Base-by-base conservation (phyloP, 1,140 invertebrate genomes). In the Drosophila sulfurigaster region DNA sequence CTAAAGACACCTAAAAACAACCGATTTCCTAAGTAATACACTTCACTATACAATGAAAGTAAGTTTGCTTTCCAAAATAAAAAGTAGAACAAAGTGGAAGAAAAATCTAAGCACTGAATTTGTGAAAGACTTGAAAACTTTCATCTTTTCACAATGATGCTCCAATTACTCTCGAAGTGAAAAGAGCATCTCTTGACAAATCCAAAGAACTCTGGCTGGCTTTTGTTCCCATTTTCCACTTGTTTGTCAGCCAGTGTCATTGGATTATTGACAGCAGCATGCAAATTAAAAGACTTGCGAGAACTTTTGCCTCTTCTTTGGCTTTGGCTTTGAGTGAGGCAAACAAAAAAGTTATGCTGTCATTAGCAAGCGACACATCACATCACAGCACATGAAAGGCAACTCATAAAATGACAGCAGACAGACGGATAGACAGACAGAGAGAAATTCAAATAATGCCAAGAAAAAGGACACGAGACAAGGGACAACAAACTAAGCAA, bases 401-500 rank as follows among this genome's bases (percentile, higher is more conserved):
- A 62, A 52, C 70, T 67, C 56, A 67, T 67, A 59, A 73, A 67
- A 72, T 20, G 45, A 15, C 35, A 68, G 15, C 32, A 68, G 57
- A 68, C 28, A 43, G 5, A 41, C 25, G 46, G 57, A 68, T 20
- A 48, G 7, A 41, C 25, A 54, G 57, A 68, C 30, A 48, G 7
- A 54, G 5, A 20, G 20, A 56, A 62, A 49, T 46, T n/a, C 48
- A 72, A 65, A 64, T 49, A 65, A 49, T 16, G 60, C 16, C 32
- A 51, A 8, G 7, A 6, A 48, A 35, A 7, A 49, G 49, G 48
- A 62, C 57, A 65, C 30, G 45, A 58, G 15, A 8, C 43, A 76
- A 63, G 25, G 41, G 16, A 58, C 10, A 60, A 54, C 65, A 68
- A 25, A 75, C 62, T 59, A 75, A 72, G 58, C 67, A 83, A 72